phyloP scores from a whole-genome alignment of 2,888 invertebrate species.

The Cyclophora punctaria region DNA sequence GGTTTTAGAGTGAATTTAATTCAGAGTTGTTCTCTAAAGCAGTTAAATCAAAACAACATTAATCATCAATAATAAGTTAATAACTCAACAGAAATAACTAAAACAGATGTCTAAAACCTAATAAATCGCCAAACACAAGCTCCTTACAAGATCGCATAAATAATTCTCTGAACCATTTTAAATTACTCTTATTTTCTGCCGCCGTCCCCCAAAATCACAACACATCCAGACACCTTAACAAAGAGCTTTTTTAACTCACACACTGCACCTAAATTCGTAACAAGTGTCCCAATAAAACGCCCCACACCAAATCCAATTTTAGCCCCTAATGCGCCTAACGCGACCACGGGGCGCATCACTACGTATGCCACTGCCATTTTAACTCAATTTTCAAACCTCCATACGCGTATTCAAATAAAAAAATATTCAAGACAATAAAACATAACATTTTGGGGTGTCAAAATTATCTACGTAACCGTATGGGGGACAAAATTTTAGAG shows the following conservation, averaged over 20 bases:
- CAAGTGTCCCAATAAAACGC: constrained; percentile 72
- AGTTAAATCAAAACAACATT: neutral
- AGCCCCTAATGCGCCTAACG: constrained; percentile 69
- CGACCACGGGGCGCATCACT: constrained; percentile 72
- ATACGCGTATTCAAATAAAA: constrained; percentile 52
- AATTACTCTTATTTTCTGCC: constrained; percentile 18
- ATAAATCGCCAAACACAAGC: no score
- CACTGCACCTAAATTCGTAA: constrained; percentile 58
- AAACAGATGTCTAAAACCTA: no score
- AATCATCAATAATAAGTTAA: neutral
- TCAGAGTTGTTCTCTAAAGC: neutral
- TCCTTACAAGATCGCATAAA: constrained; percentile 11
- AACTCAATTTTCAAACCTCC: constrained; percentile 68
- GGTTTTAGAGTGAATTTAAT: neutral
- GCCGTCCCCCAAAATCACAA: constrained; percentile 15
- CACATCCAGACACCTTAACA: constrained; percentile 27
- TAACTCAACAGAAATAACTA: neutral
- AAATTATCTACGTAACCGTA: constrained; percentile 51
- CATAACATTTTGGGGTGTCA: constrained; percentile 60
- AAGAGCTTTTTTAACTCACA: constrained; percentile 50
- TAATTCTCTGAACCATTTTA: constrained; percentile 18
- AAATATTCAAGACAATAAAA: constrained; percentile 62
- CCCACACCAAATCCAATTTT: constrained; percentile 70
- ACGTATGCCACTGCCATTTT: constrained; percentile 73
- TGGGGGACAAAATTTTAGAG: constrained; percentile 45